Base-by-base conservation (phyloP, 2,888 invertebrate species). In the Aradus depressus region DNA sequence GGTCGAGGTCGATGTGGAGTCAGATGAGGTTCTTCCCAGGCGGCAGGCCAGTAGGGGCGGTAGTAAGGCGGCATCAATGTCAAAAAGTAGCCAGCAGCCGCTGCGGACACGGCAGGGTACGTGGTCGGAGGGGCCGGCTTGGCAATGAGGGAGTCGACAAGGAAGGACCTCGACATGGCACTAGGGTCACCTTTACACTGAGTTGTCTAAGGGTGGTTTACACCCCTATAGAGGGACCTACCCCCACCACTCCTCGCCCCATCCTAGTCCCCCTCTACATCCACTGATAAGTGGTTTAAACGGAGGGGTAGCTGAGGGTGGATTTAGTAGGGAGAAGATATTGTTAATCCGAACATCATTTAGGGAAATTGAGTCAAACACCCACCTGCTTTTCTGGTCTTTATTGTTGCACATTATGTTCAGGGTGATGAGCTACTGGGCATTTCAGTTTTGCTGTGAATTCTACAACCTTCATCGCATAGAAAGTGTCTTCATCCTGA, bases 101-200 rank as follows among this genome's bases (percentile, higher is more conserved):
- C n/a, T n/a, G n/a, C 45, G 63, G 58, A 38, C 59, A 49, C 32
- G 54, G 54, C 25, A 49, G 54, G 49, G 68, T 1, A 69, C 70
- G 10, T 70, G 35, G 0, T 71, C 0, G 71, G 71, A 3, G 67
- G 62, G 48, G 68, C 70, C 6, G 70, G 70, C 39, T 55, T 69
- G 64, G 60, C 67, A 65, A 88, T 82, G 51, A 88, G 68, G 45
- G 86, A 81, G 64, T 87, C 87, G 64, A 88, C 84, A 51, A 85
- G 67, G 64, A 88, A 88, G 58, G 85, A 86, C 60, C 84, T 77
- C 54, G 86, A 86, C 84, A 86, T 86, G 10, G 3, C 28, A 18
- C 4, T 18, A 6, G 35, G 14, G n/a, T 5, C 4, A 18, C 4
- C 5, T 34, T 12, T 12, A 4, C 5, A 4, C n/a, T 4, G 4